These are phyloP conservation scores for Ciconia maguari DNA, from an alignment of 2,113 vertebrate genomes.

Conservation along the genomic window DNA sequence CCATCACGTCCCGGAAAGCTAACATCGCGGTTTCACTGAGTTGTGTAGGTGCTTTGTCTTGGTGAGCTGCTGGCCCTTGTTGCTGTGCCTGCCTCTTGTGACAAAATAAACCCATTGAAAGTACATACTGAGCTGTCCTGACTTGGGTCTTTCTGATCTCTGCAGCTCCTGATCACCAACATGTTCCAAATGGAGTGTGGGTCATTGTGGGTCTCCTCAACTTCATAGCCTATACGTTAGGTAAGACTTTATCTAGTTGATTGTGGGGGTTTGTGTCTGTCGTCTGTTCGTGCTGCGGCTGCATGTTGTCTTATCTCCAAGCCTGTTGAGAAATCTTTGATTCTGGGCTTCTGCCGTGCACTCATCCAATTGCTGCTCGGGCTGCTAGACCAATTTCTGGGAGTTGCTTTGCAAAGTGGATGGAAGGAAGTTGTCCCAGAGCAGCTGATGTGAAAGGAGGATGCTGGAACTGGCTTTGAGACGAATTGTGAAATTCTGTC, in stretches of 20 bases:
- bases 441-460: not conserved
- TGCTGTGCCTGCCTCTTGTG: not conserved
- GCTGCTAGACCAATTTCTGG: not conserved
- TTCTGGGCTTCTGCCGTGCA: not conserved
- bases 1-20: not conserved
- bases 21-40: not conserved
- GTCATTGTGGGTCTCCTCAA: constrained; percentile 92
- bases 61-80: not conserved
- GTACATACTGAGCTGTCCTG: not conserved
- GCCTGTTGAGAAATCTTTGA: fast-evolving
- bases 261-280: not conserved
- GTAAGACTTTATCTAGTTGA: constrained; percentile 72
- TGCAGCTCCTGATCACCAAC: constrained; percentile 82
- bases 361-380: too few species aligned
- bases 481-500: not conserved
- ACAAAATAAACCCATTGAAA: not conserved
- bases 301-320: not conserved
- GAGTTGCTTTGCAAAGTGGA: not conserved
- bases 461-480: not conserved
- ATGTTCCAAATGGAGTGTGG: constrained; percentile 92
- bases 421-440: not conserved
- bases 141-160: not conserved
- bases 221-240: constrained; percentile 93
- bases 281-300: fast-evolving
- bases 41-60: not conserved